Percentiles rank a stretch among this genome's conserved stretches.
These are phyloP conservation scores for Vicugna pacos DNA, from an alignment of 2,113 vertebrate species.

Conservation along the genomic window DNA sequence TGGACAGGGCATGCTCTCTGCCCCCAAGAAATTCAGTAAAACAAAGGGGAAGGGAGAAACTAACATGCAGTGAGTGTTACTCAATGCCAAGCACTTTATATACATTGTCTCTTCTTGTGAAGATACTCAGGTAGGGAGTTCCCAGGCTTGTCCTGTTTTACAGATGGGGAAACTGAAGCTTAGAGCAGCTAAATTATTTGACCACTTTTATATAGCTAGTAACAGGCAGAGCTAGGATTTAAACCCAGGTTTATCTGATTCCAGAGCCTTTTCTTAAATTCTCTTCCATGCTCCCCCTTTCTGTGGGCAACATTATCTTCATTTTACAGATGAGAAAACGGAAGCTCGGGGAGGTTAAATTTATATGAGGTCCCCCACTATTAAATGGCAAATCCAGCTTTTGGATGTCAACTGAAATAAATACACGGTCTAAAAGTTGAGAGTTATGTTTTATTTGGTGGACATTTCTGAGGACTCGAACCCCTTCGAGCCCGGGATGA, in stretches of 20 bases:
- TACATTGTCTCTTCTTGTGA: neutral
- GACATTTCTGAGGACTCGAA: no score
- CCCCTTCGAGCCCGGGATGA: no score
- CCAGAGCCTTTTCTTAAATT: neutral
- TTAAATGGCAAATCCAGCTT: constrained; percentile 41
- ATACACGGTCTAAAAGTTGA: no score
- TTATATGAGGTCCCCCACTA: neutral
- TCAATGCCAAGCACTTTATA: neutral
- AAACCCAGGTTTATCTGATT: neutral
- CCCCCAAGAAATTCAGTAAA: neutral
- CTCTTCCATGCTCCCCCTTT: neutral
- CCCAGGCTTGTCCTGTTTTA: neutral
- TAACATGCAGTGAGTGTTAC: neutral
- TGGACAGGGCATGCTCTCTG: neutral
- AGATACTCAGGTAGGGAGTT: neutral
- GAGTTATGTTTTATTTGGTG: no score
- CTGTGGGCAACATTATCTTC: neutral
- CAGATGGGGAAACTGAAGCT: neutral
- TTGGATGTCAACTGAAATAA: neutral
- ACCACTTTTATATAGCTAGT: neutral
- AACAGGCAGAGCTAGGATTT: neutral
- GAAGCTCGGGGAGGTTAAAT: neutral
- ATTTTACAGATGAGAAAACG: constrained; percentile 30
- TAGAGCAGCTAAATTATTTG: neutral
- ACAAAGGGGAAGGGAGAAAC: neutral